phyloP scores from a whole-genome alignment of 1,140 invertebrate species.

The Drosophila persimilis region DNA sequence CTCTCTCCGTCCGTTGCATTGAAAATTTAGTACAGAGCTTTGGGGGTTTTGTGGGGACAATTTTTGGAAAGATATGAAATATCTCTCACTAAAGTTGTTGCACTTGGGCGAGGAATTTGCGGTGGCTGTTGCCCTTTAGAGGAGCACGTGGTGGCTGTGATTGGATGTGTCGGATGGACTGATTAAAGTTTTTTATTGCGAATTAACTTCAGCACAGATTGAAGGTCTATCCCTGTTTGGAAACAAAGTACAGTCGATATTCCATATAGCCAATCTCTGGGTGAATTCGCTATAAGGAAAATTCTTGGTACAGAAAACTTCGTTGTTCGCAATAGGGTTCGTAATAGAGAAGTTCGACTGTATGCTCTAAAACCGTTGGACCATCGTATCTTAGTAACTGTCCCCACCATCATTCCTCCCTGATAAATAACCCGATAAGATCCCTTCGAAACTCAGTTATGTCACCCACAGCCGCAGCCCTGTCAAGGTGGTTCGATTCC shows the following conservation, averaged over 20 bases:
- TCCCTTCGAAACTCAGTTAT: neutral
- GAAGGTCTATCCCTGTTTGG: too few relatives aligned
- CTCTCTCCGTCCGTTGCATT: constrained; percentile 39
- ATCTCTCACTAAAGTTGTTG: constrained; percentile 13
- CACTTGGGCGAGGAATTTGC: neutral
- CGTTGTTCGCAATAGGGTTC: too few relatives aligned
- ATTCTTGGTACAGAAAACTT: too few relatives aligned
- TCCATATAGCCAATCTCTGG: too few relatives aligned
- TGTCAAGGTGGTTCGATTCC: constrained; percentile 13
- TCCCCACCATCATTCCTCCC: too few relatives aligned
- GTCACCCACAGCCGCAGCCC: constrained; percentile 27
- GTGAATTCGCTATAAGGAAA: too few relatives aligned
- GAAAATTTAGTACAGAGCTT: constrained; percentile 66
- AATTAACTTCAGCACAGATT: too few relatives aligned
- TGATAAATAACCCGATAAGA: neutral
- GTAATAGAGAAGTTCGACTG: too few relatives aligned
- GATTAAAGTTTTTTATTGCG: constrained; percentile 5
- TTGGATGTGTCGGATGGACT: neutral
- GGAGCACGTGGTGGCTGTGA: neutral
- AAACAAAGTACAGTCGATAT: too few relatives aligned
- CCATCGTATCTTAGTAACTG: too few relatives aligned
- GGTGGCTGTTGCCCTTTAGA: neutral
- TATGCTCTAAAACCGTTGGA: too few relatives aligned
- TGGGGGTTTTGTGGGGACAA: constrained; percentile 10
- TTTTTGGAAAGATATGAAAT: constrained; percentile 34